phyloP scores from a whole-genome alignment of 2,888 invertebrate species.

The Leucophenga montana region DNA sequence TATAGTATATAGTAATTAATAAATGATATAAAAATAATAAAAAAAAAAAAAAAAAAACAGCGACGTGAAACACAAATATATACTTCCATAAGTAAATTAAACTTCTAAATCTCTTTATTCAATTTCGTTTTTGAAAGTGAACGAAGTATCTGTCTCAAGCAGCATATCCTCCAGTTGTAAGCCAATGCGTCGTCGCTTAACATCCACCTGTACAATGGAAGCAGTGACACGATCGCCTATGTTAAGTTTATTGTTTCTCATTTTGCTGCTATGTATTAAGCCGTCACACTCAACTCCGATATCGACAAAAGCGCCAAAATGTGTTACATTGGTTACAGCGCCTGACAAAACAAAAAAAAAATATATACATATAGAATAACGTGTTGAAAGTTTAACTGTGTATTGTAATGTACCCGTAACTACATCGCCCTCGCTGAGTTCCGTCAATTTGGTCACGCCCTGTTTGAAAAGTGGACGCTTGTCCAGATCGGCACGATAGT shows the following conservation, averaged over 20 bases:
- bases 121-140: constrained; percentile 54
- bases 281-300: constrained; percentile 83
- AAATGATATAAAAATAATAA: constrained; percentile 31
- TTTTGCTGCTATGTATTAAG: constrained; percentile 79
- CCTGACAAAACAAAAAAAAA: constrained; percentile 74
- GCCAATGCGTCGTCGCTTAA: constrained; percentile 76
- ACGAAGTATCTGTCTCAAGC: constrained; percentile 63
- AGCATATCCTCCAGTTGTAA: constrained; percentile 73
- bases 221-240: constrained; percentile 82
- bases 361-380: neutral
- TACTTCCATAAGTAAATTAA: constrained; percentile 18
- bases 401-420: constrained; percentile 76
- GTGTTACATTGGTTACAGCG: constrained; percentile 87
- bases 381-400: neutral
- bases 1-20: constrained; percentile 32
- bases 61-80: constrained; percentile 7
- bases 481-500: constrained; percentile 80
- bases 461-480: constrained; percentile 84
- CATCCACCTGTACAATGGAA: constrained; percentile 77
- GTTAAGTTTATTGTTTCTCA: constrained; percentile 76
- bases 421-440: constrained; percentile 77
- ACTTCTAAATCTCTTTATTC: neutral
- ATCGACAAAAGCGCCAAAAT: constrained; percentile 94
- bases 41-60: constrained; percentile 9
- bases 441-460: constrained; percentile 80